A percentile compares a stretch with the other conserved stretches of the same genome.
Evolutionary conservation across 2,113 vertebrate species (phyloP).

Genomic region (Pelecanus crispus): DNA sequence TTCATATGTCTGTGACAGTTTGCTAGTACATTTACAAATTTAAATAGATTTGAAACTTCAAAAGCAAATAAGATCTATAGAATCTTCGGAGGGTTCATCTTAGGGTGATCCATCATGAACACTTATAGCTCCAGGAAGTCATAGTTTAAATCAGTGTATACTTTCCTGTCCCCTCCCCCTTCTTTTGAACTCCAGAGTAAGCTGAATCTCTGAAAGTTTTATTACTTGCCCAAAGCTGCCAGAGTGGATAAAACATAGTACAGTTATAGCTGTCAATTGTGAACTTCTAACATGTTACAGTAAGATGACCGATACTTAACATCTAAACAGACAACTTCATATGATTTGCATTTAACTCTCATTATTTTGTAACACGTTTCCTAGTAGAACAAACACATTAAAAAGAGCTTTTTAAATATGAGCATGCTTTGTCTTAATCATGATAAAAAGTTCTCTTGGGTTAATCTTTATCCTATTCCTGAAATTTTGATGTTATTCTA

Average conservation of each 20-base stretch:
- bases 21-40: background rate
- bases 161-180: background rate
- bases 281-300: background rate
- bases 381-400: background rate
- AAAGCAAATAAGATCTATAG: background rate
- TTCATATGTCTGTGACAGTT: background rate
- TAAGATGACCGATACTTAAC: background rate
- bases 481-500: no score
- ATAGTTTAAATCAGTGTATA: background rate
- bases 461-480: background rate
- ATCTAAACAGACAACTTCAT: background rate
- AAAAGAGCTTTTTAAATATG: background rate
- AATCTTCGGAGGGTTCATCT: background rate
- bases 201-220: background rate
- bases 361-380: background rate
- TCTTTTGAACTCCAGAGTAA: background rate
- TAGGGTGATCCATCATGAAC: background rate
- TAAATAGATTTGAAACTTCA: background rate
- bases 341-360: background rate
- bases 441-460: background rate
- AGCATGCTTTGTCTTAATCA: background rate
- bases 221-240: background rate
- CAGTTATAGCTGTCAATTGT: background rate
- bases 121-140: background rate
- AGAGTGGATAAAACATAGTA: background rate